phyloP scores from a whole-genome alignment of 2,888 invertebrate species.

The Acrobasis consociella region DNA sequence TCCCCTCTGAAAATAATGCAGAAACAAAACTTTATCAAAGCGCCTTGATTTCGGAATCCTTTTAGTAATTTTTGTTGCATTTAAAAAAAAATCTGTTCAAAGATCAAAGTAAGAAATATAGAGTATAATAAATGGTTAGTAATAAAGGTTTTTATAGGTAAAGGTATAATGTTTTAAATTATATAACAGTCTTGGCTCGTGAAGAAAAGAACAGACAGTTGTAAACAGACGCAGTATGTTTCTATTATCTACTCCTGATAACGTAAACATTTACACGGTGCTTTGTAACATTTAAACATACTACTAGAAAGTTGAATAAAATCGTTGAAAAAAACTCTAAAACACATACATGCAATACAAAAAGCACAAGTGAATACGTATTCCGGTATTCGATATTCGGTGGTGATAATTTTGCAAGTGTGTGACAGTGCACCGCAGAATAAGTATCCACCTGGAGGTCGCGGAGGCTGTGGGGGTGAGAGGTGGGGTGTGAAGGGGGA shows the following conservation, averaged over 20 bases:
- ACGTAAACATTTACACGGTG: slow-evolving; percentile 15
- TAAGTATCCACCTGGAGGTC: slow-evolving; percentile 60
- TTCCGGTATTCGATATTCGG: slow-evolving; percentile 32
- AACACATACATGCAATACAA: slow-evolving; percentile 16
- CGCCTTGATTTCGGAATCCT: slow-evolving; percentile 2
- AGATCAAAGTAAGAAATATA: neutral
- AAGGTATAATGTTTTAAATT: neutral
- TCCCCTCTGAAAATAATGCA: slow-evolving; percentile 3
- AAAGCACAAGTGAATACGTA: slow-evolving; percentile 41
- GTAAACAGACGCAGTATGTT: slow-evolving; percentile 19
- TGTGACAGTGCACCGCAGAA: slow-evolving; percentile 47
- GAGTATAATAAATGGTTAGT: neutral
- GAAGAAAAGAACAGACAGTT: neutral
- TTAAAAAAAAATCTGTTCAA: neutral
- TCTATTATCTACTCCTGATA: slow-evolving; percentile 20
- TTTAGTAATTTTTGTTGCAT: neutral
- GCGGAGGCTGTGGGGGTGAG: slow-evolving; percentile 28
- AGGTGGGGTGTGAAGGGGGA: slow-evolving; percentile 27
- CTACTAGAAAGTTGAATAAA: slow-evolving; percentile 3
- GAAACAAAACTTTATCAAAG: neutral
- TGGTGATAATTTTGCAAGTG: slow-evolving; percentile 31
- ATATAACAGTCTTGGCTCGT: neutral
- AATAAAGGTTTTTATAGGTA: neutral
- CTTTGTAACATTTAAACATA: neutral
- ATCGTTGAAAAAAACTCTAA: slow-evolving; percentile 1